Conservation (phyloP, 2,888 invertebrate genomes). For the Tachina lurida region DNA sequence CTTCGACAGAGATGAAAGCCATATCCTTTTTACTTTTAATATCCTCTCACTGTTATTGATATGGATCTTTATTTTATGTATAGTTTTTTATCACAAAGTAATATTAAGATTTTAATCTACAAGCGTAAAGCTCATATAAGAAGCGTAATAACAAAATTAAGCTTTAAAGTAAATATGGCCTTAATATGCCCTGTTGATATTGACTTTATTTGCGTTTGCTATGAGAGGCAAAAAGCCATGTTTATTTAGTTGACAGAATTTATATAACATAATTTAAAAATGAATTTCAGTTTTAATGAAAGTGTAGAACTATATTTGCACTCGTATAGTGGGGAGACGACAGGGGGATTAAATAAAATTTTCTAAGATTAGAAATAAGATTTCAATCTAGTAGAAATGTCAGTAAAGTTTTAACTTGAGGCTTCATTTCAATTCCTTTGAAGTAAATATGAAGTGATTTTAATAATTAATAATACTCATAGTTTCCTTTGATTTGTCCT, state of each 20-base stretch:
- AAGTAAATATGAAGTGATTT: neutral
- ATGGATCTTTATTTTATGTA: neutral
- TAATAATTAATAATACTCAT: neutral
- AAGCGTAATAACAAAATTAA: slow-evolving; percentile 40
- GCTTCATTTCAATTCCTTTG: neutral
- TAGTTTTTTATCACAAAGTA: slow-evolving; percentile 5
- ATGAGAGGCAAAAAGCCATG: slow-evolving; percentile 54
- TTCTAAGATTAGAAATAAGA: neutral
- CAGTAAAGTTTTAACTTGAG: neutral
- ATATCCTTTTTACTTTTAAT: neutral
- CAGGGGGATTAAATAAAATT: neutral
- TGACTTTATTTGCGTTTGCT: slow-evolving; percentile 49
- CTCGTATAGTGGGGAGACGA: neutral
- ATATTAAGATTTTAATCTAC: slow-evolving; percentile 20
- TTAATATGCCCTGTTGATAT: slow-evolving; percentile 47
- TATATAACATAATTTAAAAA: slow-evolving; percentile 14
- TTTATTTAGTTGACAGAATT: slow-evolving; percentile 50
- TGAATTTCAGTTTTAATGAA: neutral
- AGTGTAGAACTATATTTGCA: neutral
- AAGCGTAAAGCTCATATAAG: neutral
- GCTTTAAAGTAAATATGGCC: slow-evolving; percentile 51
- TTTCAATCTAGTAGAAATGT: neutral
- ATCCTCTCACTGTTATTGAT: neutral
- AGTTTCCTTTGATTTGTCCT: neutral
- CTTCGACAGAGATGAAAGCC: neutral